Evolutionary conservation across 2,113 vertebrate genomes (phyloP).

Genomic region (Aythya baeri): DNA sequence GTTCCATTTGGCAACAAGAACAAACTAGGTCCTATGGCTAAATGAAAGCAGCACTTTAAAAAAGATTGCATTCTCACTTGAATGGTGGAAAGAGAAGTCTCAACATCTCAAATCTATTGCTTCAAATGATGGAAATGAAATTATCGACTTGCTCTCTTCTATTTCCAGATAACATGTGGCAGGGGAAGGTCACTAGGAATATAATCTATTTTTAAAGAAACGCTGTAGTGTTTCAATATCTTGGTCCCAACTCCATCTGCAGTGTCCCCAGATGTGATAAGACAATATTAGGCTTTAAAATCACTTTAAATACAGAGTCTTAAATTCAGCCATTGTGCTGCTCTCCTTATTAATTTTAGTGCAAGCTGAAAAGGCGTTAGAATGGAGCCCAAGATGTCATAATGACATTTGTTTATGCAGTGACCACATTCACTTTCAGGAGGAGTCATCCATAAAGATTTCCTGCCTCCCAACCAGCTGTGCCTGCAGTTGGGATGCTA

Average conservation of each 20-base stretch:
- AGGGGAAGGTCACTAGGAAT: neutral
- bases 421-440: neutral
- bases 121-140: conserved; percentile 15
- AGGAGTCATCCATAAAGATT: neutral
- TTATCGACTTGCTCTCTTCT: neutral
- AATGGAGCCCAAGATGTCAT: neutral
- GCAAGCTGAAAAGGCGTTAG: rapidly evolving
- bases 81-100: neutral
- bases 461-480: neutral
- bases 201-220: neutral
- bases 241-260: neutral
- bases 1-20: conserved; percentile 73
- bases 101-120: neutral
- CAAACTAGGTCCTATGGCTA: conserved; percentile 39
- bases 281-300: conserved; percentile 2
- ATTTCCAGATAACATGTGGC: neutral
- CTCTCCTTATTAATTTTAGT: neutral
- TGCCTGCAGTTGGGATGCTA: neutral
- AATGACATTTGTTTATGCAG: neutral
- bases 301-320: neutral
- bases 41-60: conserved; percentile 64
- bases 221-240: neutral
- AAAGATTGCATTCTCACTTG: conserved; percentile 30
- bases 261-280: neutral
- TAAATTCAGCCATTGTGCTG: neutral